A percentile compares a stretch with the other conserved stretches of the same genome.
Conservation (phyloP, 2,797 vertebrate species). For the Clarias fuscus region DNA sequence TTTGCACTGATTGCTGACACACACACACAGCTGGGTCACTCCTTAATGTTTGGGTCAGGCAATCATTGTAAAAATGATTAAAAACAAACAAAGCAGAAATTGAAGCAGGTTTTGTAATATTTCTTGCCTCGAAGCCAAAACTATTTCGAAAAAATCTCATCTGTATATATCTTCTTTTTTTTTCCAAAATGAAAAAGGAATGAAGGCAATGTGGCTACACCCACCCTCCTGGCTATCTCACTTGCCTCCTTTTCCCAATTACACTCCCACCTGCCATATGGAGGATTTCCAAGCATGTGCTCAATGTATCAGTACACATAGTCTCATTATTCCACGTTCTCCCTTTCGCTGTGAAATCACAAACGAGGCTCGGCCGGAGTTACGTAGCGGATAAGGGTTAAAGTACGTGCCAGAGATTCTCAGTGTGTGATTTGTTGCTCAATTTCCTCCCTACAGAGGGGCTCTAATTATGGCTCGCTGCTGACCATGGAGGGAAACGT, state of each 20-base stretch:
- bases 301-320: neutral
- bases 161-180: neutral
- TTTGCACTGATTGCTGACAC: neutral
- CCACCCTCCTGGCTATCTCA: neutral
- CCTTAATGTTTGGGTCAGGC: neutral
- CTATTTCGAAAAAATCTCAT: neutral
- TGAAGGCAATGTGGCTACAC: neutral
- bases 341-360: neutral
- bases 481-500: slow-evolving; percentile 85
- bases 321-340: neutral
- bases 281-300: neutral
- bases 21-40: neutral
- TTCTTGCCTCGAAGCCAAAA: neutral
- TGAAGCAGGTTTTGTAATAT: neutral
- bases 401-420: neutral
- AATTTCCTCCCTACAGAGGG: slow-evolving; percentile 74
- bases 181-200: neutral
- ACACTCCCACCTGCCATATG: slow-evolving; percentile 8
- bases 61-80: neutral
- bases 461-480: slow-evolving; percentile 87
- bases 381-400: neutral
- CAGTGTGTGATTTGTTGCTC: slow-evolving; percentile 17
- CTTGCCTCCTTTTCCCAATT: neutral
- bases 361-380: too few species aligned
- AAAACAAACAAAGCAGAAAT: neutral